phyloP scores from a whole-genome alignment of 2,888 invertebrate genomes.

The Xestia c-nigrum region DNA sequence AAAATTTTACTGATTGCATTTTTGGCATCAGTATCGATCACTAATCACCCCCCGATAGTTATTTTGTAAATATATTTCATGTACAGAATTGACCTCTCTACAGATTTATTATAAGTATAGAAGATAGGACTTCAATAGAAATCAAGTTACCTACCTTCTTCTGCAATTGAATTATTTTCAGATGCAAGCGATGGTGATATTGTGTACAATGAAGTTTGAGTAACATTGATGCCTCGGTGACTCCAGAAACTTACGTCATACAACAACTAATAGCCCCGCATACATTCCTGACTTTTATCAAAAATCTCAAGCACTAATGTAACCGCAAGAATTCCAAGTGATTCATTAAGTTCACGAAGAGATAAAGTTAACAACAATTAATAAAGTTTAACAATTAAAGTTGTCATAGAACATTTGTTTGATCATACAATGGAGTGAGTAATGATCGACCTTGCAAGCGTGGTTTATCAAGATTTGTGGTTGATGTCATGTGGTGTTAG shows the following conservation, averaged over 20 bases:
- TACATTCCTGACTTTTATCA: slow-evolving; percentile 31
- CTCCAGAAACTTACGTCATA: neutral
- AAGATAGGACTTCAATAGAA: neutral
- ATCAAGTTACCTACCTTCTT: neutral
- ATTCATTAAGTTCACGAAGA: slow-evolving; percentile 48
- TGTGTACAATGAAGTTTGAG: neutral
- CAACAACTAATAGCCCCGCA: neutral
- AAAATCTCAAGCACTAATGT: slow-evolving; percentile 36
- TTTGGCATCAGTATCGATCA: no score
- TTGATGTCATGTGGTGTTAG: slow-evolving; percentile 71
- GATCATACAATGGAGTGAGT: slow-evolving; percentile 71
- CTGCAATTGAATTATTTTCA: neutral
- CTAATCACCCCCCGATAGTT: no score
- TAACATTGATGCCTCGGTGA: neutral
- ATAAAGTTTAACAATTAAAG: slow-evolving; percentile 76
- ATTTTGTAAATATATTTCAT: no score
- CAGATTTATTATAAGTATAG: no score
- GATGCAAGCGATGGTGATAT: neutral
- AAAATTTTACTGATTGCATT: no score
- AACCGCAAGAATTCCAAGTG: slow-evolving; percentile 22
- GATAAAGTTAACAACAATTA: slow-evolving; percentile 74
- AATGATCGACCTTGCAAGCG: slow-evolving; percentile 67
- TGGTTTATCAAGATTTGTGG: slow-evolving; percentile 71
- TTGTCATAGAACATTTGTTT: slow-evolving; percentile 74
- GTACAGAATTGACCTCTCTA: no score